Base-by-base conservation (phyloP, 1,140 invertebrate genomes). In the Cataglyphis hispanica region DNA sequence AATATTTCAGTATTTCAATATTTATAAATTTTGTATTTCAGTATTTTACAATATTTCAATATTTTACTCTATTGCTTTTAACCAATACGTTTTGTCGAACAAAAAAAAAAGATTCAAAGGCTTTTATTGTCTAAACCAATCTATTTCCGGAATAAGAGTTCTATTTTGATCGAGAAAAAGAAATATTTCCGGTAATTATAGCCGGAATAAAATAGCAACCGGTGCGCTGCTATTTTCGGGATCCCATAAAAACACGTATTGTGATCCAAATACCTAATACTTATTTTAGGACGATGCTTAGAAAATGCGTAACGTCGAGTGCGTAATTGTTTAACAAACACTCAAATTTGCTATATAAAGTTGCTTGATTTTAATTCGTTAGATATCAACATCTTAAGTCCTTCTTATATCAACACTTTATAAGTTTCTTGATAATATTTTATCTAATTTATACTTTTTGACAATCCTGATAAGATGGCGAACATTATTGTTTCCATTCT, bases 201-300 rank as follows among this genome's bases (percentile, higher is more conserved):
- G 53, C 53, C 75, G 56, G 37, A 31, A 31, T 27, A 69, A 90
- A 91, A 91, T 78, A 72, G 63, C 83, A 91, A 75, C 81, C 74
- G 53, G 19, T 11, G 22, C 27, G 74, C 50, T 66, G 80, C 88
- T 92, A 91, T 92, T 91, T 91, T 91, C 25, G 77, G 58, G 37
- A 63, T 37, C 61, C 67, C 77, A 31, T 76, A 83, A 83, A 61
- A 75, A 53, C 81, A 22, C 27, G 69, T 63, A 91, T 90, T 87
- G 76, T 90, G 80, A 60, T 90, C 67, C 83, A 76, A 72, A 88
- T 90, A 83, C 10, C 43, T 19, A n/a, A n/a, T n/a, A 58, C n/a
- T 46, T 86, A 88, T 89, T 89, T 88, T 75, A 5, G 60, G 5
- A 13, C 60, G 16, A 7, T 58, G 25, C 31, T 46, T 22, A 11